Evolutionary conservation across 2,888 invertebrate species (phyloP).

Genomic region (Melipona beecheii): DNA sequence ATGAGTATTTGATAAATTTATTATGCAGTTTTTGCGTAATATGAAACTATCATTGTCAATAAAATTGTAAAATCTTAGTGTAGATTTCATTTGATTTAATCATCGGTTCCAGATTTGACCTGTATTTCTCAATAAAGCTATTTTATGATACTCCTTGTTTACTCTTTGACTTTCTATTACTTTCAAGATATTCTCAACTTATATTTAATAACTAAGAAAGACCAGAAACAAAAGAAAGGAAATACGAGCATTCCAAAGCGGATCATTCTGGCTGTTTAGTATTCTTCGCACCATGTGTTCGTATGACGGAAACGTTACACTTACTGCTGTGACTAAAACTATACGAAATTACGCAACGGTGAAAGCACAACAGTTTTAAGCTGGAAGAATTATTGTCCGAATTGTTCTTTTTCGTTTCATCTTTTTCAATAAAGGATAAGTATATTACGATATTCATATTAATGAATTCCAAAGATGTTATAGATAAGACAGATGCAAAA

Average conservation of each 20-base stretch:
- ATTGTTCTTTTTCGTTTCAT: neutral
- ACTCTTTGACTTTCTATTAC: neutral
- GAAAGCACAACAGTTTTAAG: conserved; percentile 73
- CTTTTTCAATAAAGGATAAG: neutral
- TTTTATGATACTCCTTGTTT: neutral
- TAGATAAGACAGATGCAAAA: no score
- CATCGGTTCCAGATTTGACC: neutral
- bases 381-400: conserved; percentile 74
- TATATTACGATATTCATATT: neutral
- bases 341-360: conserved; percentile 76
- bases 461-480: neutral
- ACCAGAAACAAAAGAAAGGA: neutral
- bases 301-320: conserved; percentile 79
- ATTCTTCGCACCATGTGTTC: conserved; percentile 59
- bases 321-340: conserved; percentile 72
- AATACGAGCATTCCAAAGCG: conserved; percentile 31
- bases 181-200: neutral
- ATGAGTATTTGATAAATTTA: neutral
- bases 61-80: neutral
- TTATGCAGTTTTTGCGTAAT: neutral
- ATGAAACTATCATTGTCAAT: neutral
- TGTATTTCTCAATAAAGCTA: neutral
- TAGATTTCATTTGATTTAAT: neutral
- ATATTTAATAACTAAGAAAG: neutral
- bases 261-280: conserved; percentile 52